phyloP scores from a whole-genome alignment of 2,113 vertebrate genomes.

The Zeus faber region DNA sequence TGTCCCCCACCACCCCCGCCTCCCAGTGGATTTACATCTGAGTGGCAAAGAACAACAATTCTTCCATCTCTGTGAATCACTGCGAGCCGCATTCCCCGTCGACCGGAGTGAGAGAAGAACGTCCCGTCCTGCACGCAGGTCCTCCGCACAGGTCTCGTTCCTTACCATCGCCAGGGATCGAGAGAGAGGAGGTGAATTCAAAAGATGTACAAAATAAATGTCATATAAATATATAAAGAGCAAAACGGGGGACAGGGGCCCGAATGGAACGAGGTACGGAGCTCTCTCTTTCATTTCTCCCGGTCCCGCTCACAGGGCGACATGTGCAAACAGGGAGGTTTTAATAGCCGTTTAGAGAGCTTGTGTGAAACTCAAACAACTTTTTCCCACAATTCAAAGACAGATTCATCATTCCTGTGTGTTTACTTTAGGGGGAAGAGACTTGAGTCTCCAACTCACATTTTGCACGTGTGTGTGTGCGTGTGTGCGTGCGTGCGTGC shows the following conservation, averaged over 20 bases:
- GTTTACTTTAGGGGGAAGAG: constrained; percentile 74
- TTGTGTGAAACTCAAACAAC: constrained; percentile 81
- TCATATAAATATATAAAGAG: constrained; percentile 39
- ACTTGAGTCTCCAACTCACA: constrained; percentile 34
- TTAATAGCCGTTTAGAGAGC: constrained; percentile 74
- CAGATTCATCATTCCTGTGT: constrained; percentile 75
- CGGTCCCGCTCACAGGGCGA: constrained; percentile 41
- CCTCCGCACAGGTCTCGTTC: no score
- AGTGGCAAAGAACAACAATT: constrained; percentile 17
- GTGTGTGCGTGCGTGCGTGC: neutral
- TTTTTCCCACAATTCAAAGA: constrained; percentile 71
- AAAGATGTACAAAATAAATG: constrained; percentile 34
- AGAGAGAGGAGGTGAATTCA: constrained; percentile 7
- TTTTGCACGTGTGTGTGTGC: neutral
- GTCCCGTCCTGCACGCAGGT: no score
- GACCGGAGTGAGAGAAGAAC: no score
- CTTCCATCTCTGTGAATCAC: constrained; percentile 6
- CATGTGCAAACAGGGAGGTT: constrained; percentile 53
- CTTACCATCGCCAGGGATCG: constrained; percentile 18
- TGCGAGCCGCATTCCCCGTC: constrained; percentile 3
- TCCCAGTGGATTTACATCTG: constrained; percentile 4
- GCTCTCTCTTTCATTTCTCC: constrained; percentile 5
- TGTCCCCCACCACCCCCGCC: constrained; percentile 4
- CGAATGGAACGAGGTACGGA: no score
- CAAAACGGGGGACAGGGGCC: neutral